Base-by-base conservation (phyloP, 2,888 invertebrate genomes). In the Glyphotaelius pellucidus region DNA sequence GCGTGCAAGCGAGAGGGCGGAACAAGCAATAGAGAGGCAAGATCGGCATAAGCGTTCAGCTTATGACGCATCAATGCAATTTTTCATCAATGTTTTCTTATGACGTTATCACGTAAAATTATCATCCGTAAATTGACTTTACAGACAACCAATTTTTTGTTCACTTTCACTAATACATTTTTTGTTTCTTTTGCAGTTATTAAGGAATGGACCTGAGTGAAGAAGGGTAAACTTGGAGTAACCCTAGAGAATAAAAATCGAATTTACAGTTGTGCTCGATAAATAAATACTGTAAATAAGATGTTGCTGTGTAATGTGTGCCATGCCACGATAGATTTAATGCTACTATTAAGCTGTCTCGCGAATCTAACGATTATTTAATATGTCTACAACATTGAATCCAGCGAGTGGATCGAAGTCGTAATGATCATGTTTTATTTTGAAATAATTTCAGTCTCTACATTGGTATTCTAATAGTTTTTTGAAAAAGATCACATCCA, bases 271-370 rank as follows among this genome's bases (percentile, higher is more conserved):
- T 91, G 89, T 91, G 35, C 32, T 89, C 81, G 42, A 90, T 84
- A 90, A 87, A 87, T 92, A 93, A 90, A 87, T 80, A 86, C 90
- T 92, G 90, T 91, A 90, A 92, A 90, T 91, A 89, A 38, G 93
- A 93, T 89, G 90, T 91, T 92, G 93, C 92, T 92, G 93, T 92
- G 92, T 92, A 92, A 90, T 88, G 92, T 92, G 93, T 93, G 93
- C 93, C 93, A 93, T 93, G 93, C 93, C 92, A 91, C 92, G 67
- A 92, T 90, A 89, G 80, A 91, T 89, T 80, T 84, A 89, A 91
- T 84, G 79, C n/a, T 91, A 91, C 80, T 91, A n/a, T 90, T 91
- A 91, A 91, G 89, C 80, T 52, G 42, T 88, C 47, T 85, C 85
- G 80, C 91, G 81, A 80, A 80, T 42, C 42, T 42, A 42, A 32